phyloP scores from a whole-genome alignment of 2,888 invertebrate species.

The Hyppa rectilinea region DNA sequence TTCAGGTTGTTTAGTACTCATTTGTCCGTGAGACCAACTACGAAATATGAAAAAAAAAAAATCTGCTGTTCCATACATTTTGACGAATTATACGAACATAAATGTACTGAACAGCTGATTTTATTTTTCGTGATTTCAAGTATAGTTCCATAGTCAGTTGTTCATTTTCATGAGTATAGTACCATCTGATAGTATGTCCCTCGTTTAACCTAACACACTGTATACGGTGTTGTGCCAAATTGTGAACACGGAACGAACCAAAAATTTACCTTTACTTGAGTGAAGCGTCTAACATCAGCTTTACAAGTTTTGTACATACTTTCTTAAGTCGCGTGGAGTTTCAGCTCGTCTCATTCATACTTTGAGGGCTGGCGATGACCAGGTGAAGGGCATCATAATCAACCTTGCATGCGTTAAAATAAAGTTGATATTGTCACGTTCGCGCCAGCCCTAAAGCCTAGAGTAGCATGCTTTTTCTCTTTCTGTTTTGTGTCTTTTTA shows the following conservation, averaged over 20 bases:
- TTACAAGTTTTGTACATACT: background rate
- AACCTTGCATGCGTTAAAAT: conserved; percentile 1
- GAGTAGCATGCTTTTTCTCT: conserved; percentile 35
- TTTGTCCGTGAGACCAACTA: no score
- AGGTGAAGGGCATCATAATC: background rate
- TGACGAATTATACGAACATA: no score
- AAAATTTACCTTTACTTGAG: background rate
- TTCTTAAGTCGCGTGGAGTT: background rate
- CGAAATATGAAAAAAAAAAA: no score
- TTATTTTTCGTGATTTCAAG: no score
- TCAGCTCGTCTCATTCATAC: conserved; percentile 1
- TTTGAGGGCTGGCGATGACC: background rate
- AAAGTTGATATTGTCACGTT: background rate
- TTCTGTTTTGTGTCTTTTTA: conserved; percentile 24
- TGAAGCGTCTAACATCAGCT: background rate
- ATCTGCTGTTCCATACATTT: no score
- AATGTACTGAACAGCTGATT: no score
- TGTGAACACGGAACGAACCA: background rate
- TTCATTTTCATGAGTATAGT: no score
- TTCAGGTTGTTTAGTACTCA: no score
- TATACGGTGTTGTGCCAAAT: no score
- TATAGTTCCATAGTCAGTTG: no score
- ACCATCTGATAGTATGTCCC: no score
- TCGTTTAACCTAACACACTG: no score
- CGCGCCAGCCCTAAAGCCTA: background rate